Evolutionary conservation across 2,113 vertebrate species (phyloP).

Genomic region (Neogobius melanostomus): DNA sequence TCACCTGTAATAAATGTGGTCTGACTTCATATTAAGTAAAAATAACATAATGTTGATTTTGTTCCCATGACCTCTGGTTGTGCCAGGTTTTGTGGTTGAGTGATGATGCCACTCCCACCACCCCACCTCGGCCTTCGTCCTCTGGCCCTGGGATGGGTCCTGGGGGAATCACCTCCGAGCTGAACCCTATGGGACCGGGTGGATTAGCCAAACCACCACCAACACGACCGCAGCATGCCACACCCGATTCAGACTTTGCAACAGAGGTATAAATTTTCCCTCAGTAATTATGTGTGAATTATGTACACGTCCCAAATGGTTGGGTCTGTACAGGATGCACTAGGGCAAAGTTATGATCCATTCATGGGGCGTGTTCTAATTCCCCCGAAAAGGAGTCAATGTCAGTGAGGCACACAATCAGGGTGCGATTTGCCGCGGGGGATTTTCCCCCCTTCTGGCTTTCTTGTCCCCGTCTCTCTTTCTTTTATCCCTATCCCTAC

Average conservation of each 20-base stretch:
- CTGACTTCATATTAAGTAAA: neutral
- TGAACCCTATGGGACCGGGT: slow-evolving; percentile 61
- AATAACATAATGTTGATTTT: neutral
- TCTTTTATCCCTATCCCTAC: too few relatives aligned
- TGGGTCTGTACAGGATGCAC: neutral
- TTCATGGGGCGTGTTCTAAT: neutral
- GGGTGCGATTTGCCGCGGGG: too few relatives aligned
- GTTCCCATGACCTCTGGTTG: neutral
- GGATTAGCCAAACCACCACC: slow-evolving; percentile 63
- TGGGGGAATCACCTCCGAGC: slow-evolving; percentile 52
- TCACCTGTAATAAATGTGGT: too few relatives aligned
- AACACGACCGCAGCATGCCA: slow-evolving; percentile 75
- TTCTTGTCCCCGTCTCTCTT: too few relatives aligned
- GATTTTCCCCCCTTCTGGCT: too few relatives aligned
- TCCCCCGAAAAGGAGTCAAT: neutral
- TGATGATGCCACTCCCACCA: slow-evolving; percentile 74
- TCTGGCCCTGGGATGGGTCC: slow-evolving; percentile 37
- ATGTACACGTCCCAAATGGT: neutral
- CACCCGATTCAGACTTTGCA: slow-evolving; percentile 80
- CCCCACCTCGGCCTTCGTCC: slow-evolving; percentile 50
- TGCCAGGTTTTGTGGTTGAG: slow-evolving; percentile 82
- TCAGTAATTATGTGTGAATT: neutral
- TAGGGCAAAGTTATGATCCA: neutral
- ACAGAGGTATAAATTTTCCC: slow-evolving; percentile 73
- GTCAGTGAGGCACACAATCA: neutral